These are phyloP conservation scores for Melanerpes formicivorus DNA, from an alignment of 2,113 vertebrate species.

Conservation along the genomic window DNA sequence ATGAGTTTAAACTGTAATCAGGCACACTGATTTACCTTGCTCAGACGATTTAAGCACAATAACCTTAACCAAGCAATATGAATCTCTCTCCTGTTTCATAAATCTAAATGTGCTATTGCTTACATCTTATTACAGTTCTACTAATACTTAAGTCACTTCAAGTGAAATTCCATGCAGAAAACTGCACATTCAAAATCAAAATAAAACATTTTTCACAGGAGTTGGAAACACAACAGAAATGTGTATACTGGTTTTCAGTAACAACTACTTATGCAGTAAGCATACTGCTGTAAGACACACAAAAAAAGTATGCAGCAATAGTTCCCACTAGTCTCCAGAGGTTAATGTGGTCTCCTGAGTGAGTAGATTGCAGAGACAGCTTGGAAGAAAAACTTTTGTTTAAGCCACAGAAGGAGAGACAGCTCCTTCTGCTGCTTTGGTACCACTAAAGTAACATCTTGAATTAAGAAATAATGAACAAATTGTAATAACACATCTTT, in stretches of 20 bases:
- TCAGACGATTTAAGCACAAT: constrained; percentile 6
- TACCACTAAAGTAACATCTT: not conserved
- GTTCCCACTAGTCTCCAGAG: not conserved
- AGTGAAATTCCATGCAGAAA: constrained; percentile 4
- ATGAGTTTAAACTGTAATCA: not conserved
- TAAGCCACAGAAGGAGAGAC: not conserved
- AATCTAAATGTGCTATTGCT: not conserved
- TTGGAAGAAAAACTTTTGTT: not conserved
- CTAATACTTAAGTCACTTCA: not conserved
- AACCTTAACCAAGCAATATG: not conserved
- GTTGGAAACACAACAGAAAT: constrained; percentile 3
- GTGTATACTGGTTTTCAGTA: constrained; percentile 18
- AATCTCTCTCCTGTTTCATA: not conserved
- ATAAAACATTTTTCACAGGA: not conserved
- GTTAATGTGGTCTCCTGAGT: not conserved
- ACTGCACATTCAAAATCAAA: not conserved
- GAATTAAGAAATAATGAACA: not conserved
- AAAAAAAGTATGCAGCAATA: not conserved
- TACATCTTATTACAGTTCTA: not conserved
- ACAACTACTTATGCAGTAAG: constrained; percentile 26
- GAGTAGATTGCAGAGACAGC: not conserved
- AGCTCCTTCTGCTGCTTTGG: not conserved
- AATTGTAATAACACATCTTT: not conserved
- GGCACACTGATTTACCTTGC: not conserved
- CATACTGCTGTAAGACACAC: constrained; percentile 6